phyloP scores from a whole-genome alignment of 23 tunicate species.

The Diplosoma virens region DNA sequence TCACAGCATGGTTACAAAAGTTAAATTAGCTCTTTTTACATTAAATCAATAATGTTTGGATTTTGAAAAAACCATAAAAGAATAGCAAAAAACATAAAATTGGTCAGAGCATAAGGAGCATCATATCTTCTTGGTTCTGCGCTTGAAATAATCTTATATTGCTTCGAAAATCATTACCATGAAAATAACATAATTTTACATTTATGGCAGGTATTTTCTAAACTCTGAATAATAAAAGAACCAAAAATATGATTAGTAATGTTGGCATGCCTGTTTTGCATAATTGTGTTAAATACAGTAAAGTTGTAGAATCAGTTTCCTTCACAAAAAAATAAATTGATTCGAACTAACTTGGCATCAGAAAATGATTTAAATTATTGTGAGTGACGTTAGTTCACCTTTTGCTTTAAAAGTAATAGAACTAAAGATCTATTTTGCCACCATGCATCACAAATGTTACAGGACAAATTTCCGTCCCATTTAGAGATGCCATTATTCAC shows the following conservation, averaged over 20 bases:
- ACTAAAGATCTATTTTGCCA: too few relatives aligned
- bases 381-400: too few relatives aligned
- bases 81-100: slow-evolving; percentile 49
- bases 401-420: too few relatives aligned
- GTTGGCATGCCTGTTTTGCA: slow-evolving; percentile 93
- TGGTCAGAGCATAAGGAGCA: slow-evolving; percentile 43
- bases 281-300: slow-evolving; percentile 49
- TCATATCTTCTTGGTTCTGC: slow-evolving; percentile 61
- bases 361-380: slow-evolving; percentile 58
- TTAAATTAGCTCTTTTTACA: slow-evolving; percentile 58
- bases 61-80: slow-evolving; percentile 71
- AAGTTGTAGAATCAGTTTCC: slow-evolving; percentile 67
- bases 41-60: slow-evolving; percentile 88
- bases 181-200: slow-evolving; percentile 75
- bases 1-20: slow-evolving; percentile 65
- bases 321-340: slow-evolving; percentile 60
- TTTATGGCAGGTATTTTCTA: slow-evolving; percentile 62
- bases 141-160: slow-evolving; percentile 71
- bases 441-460: too few relatives aligned
- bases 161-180: slow-evolving; percentile 84
- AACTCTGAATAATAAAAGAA: slow-evolving; percentile 58
- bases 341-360: slow-evolving; percentile 69
- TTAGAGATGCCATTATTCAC: too few relatives aligned
- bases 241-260: slow-evolving; percentile 82
- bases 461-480: too few relatives aligned